These are phyloP conservation scores for Pica pica DNA, from an alignment of 2,113 vertebrate genomes.

Conservation along the genomic window DNA sequence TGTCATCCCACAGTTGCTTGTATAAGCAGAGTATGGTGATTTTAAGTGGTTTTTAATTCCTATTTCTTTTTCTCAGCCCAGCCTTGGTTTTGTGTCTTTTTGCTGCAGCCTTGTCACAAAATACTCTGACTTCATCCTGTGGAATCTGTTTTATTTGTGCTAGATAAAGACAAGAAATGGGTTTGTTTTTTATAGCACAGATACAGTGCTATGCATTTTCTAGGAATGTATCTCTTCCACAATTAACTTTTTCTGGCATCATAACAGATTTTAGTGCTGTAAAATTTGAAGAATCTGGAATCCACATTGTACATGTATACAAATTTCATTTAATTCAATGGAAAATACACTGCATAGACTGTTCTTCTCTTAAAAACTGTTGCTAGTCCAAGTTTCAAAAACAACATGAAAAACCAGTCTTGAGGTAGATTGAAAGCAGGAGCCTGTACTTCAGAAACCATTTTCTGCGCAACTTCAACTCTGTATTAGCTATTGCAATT, in stretches of 20 bases:
- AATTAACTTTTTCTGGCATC: neutral
- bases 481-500: neutral
- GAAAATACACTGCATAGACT: neutral
- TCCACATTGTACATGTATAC: neutral
- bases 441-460: neutral
- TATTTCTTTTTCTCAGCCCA: neutral
- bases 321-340: neutral
- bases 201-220: neutral
- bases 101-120: neutral
- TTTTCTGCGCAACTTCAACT: neutral
- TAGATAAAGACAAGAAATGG: neutral
- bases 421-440: neutral
- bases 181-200: neutral
- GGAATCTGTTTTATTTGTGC: neutral
- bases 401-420: neutral
- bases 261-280: neutral
- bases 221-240: neutral
- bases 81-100: neutral
- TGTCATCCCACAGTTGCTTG: neutral
- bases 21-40: neutral
- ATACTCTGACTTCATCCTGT: neutral
- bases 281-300: neutral
- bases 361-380: neutral
- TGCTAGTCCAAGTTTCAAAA: neutral
- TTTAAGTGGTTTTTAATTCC: neutral